These are phyloP conservation scores for Eretmochelys imbricata DNA, from an alignment of 2,113 vertebrate genomes.

Conservation along the genomic window DNA sequence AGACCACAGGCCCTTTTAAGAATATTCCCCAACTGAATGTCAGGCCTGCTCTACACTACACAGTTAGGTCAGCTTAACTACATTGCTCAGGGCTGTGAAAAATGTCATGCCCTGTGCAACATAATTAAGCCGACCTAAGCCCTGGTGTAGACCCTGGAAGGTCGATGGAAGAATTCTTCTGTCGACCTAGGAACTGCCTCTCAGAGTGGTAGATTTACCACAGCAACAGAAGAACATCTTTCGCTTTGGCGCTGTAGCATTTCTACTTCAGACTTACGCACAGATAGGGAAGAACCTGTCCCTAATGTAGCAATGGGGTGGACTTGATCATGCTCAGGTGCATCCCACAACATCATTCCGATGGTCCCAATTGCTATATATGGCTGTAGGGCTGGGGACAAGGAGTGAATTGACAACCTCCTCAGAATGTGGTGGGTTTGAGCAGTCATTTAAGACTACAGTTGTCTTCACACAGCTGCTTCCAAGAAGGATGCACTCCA, in stretches of 20 bases:
- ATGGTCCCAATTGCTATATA: neutral
- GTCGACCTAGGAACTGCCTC: neutral
- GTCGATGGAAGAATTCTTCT: neutral
- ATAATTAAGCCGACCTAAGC: neutral
- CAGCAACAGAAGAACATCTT: neutral
- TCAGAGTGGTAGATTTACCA: neutral
- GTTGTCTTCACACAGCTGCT: neutral
- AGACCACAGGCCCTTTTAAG: neutral
- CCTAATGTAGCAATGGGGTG: neutral
- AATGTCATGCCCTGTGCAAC: neutral
- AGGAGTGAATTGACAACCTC: neutral
- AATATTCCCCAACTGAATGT: neutral
- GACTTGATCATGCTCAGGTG: neutral
- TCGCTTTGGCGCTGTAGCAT: neutral
- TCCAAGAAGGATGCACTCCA: neutral
- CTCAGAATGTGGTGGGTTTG: neutral
- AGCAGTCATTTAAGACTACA: neutral
- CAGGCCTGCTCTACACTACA: neutral
- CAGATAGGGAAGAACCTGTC: neutral
- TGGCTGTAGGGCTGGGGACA: neutral
- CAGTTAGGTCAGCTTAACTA: neutral
- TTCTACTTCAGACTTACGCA: neutral
- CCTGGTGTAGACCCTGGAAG: neutral
- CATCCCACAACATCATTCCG: neutral
- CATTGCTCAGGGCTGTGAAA: neutral